Percentiles rank a stretch among this genome's conserved stretches.
These are phyloP conservation scores for Silurus asotus DNA, from an alignment of 2,113 vertebrate genomes.

Conservation along the genomic window DNA sequence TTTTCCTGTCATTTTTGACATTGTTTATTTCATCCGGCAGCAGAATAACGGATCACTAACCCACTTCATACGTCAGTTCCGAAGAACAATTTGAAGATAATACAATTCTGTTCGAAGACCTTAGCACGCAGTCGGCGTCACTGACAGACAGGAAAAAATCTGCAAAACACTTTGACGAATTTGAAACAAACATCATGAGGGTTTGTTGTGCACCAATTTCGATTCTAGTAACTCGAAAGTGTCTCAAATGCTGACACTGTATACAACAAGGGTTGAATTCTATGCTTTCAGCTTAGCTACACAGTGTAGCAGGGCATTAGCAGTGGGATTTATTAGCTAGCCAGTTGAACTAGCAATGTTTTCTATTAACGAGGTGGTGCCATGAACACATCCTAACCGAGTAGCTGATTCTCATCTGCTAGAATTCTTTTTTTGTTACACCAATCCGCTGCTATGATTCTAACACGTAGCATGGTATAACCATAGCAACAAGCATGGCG, in stretches of 20 bases:
- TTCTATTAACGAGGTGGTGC: background rate
- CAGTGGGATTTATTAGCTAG: background rate
- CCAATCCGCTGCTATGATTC: background rate
- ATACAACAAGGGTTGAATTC: background rate
- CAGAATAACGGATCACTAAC: background rate
- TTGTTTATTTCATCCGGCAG: background rate
- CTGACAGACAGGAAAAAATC: background rate
- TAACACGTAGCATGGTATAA: background rate
- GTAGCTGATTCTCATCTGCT: background rate
- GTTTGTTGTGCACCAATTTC: too few relatives aligned
- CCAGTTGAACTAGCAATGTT: background rate
- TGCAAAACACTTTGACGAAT: background rate
- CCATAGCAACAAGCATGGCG: background rate
- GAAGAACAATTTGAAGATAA: background rate
- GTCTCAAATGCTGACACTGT: background rate
- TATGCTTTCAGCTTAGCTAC: background rate
- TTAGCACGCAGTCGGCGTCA: background rate
- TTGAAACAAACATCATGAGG: too few relatives aligned
- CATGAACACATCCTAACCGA: background rate
- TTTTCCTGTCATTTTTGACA: background rate
- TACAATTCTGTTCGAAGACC: background rate
- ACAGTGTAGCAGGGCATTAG: background rate
- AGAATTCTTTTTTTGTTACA: background rate
- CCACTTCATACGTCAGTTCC: background rate
- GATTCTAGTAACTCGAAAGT: too few relatives aligned